Conservation (phyloP, 2,888 invertebrate genomes). For the Eupeodes luniger region DNA sequence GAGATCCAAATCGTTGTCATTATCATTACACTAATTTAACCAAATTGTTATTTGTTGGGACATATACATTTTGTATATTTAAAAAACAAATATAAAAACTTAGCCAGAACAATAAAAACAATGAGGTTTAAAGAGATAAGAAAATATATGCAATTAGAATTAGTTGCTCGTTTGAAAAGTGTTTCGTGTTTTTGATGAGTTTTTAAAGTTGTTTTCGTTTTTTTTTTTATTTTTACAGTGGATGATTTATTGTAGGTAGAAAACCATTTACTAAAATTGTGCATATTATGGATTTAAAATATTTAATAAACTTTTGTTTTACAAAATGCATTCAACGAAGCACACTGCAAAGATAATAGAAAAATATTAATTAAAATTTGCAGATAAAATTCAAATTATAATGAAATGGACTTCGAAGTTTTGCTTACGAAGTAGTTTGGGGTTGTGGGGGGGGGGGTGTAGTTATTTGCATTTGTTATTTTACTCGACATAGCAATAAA, state of each 20-base stretch:
- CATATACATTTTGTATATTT: not conserved
- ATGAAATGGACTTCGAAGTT: conserved; percentile 3
- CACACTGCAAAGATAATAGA: not conserved
- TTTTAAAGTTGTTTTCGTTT: conserved; percentile 17
- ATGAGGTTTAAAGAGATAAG: conserved; percentile 16
- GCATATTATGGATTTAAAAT: conserved; percentile 47
- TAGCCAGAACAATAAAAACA: conserved; percentile 23
- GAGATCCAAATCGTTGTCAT: conserved; percentile 58
- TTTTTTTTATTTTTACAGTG: not conserved
- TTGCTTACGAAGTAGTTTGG: not conserved
- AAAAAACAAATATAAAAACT: conserved; percentile 21
- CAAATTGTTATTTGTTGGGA: conserved; percentile 63
- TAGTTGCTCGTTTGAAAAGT: conserved; percentile 38
- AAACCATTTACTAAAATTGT: conserved; percentile 43
- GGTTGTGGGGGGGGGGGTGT: not conserved
- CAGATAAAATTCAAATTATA: conserved; percentile 10
- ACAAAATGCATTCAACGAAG: conserved; percentile 61
- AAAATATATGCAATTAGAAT: conserved; percentile 63
- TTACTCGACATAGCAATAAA: conserved; percentile 53
- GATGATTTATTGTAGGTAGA: conserved; percentile 31
- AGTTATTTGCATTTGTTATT: not conserved
- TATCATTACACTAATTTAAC: conserved; percentile 64
- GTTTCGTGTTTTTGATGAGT: conserved; percentile 7
- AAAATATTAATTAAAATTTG: conserved; percentile 7
- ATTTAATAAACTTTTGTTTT: conserved; percentile 46